phyloP scores from a whole-genome alignment of 2,113 vertebrate genomes.

The Nyctereutes procyonoides region DNA sequence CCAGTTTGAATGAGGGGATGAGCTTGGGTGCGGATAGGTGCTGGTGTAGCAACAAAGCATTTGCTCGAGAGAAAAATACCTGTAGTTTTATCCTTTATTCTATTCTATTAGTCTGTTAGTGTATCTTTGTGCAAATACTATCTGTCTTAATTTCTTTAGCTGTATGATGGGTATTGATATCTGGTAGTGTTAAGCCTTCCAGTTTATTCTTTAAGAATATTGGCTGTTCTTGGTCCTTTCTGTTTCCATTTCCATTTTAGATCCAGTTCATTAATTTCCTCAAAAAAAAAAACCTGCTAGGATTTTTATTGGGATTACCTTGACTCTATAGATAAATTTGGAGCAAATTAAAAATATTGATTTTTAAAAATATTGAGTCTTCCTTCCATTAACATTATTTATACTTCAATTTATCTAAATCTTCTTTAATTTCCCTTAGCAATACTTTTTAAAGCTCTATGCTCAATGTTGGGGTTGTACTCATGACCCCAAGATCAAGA shows the following conservation, averaged over 20 bases:
- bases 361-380: constrained; percentile 30
- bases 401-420: background rate
- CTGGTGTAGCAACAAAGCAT: background rate
- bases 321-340: background rate
- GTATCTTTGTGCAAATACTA: background rate
- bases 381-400: constrained; percentile 5
- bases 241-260: background rate
- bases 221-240: background rate
- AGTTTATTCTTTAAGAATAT: background rate
- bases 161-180: background rate
- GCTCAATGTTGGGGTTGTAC: background rate
- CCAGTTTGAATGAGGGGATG: background rate
- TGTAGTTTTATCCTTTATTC: background rate
- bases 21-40: background rate
- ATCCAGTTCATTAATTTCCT: constrained; percentile 24
- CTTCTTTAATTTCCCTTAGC: background rate
- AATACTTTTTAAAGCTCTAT: background rate
- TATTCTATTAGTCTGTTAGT: background rate
- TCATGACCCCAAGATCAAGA: background rate
- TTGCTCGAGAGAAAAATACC: background rate
- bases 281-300: background rate
- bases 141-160: background rate
- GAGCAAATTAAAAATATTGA: constrained; percentile 26
- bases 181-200: background rate
- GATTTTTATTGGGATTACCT: background rate